Conservation (phyloP, 2,888 invertebrate genomes). For the Drosophila picticornis region DNA sequence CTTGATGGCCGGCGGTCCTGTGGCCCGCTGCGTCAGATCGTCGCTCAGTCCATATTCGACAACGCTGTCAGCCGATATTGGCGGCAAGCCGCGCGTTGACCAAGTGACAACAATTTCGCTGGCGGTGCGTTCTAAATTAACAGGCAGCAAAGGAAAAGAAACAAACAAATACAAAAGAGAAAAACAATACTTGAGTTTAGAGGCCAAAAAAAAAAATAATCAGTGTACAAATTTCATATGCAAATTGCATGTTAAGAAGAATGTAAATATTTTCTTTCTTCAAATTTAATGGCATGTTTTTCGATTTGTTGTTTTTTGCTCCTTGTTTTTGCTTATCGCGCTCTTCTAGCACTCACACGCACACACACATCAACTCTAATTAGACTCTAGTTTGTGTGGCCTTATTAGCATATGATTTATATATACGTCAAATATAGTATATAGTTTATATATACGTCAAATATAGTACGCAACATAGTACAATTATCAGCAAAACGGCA, state of each 20-base stretch:
- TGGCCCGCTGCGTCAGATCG: conserved; percentile 85
- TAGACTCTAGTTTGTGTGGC: conserved; percentile 19
- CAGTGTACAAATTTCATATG: conserved; percentile 11
- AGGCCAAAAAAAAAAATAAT: conserved; percentile 10
- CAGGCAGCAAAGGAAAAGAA: conserved; percentile 21
- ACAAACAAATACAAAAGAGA: conserved; percentile 44
- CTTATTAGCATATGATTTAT: conserved; percentile 21
- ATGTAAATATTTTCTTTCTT: neutral
- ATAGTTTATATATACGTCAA: conserved; percentile 10
- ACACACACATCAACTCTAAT: conserved; percentile 2
- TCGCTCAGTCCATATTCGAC: conserved; percentile 91
- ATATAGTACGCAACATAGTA: neutral
- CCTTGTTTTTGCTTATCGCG: conserved; percentile 36
- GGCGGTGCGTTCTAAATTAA: conserved; percentile 86
- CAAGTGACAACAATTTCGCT: conserved; percentile 92
- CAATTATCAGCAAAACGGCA: conserved; percentile 35
- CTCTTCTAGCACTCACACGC: neutral
- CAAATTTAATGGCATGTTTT: conserved; percentile 17
- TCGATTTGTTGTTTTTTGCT: conserved; percentile 35
- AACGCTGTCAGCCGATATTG: conserved; percentile 84
- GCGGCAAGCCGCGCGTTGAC: conserved; percentile 90
- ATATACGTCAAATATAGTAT: conserved; percentile 10
- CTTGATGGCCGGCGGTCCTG: conserved; percentile 86
- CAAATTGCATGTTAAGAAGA: neutral
- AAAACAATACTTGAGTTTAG: conserved; percentile 42